Conservation (phyloP, 2,113 vertebrate species). For the Mola mola region DNA sequence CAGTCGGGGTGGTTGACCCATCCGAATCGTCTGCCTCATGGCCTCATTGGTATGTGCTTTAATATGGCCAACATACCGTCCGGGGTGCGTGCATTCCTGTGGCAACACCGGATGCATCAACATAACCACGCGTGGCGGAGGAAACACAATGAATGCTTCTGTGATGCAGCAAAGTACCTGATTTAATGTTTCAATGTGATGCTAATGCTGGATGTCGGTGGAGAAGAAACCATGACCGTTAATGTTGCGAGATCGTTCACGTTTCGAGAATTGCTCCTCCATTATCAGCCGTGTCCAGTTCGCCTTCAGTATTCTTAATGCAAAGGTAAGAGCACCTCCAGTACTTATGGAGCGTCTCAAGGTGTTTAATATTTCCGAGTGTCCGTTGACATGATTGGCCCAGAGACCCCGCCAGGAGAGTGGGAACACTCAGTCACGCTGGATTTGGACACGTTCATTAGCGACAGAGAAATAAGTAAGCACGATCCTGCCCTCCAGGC, state of each 20-base stretch:
- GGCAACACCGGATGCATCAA: constrained; percentile 53
- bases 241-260: constrained; percentile 34
- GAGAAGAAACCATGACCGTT: constrained; percentile 19
- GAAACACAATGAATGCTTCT: constrained; percentile 50
- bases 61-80: constrained; percentile 61
- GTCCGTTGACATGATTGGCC: constrained; percentile 68
- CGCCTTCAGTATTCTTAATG: constrained; percentile 59
- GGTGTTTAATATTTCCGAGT: constrained; percentile 80
- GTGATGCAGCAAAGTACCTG: constrained; percentile 28
- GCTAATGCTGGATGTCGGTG: constrained; percentile 49
- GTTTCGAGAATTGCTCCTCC: constrained; percentile 64
- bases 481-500: constrained; percentile 27
- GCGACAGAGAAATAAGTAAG: constrained; percentile 59
- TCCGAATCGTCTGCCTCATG: constrained; percentile 46
- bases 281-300: constrained; percentile 40
- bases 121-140: constrained; percentile 33
- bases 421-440: constrained; percentile 70
- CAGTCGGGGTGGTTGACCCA: constrained; percentile 67
- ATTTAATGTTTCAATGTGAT: constrained; percentile 39
- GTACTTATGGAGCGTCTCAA: constrained; percentile 51
- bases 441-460: constrained; percentile 71
- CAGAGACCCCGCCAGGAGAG: constrained; percentile 34
- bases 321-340: constrained; percentile 63
- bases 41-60: constrained; percentile 67
- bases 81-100: constrained; percentile 65